A percentile compares a stretch with the other conserved stretches of the same genome.
These are phyloP conservation scores for Ethmia dodecea DNA, from an alignment of 2,888 invertebrate genomes.

Conservation along the genomic window DNA sequence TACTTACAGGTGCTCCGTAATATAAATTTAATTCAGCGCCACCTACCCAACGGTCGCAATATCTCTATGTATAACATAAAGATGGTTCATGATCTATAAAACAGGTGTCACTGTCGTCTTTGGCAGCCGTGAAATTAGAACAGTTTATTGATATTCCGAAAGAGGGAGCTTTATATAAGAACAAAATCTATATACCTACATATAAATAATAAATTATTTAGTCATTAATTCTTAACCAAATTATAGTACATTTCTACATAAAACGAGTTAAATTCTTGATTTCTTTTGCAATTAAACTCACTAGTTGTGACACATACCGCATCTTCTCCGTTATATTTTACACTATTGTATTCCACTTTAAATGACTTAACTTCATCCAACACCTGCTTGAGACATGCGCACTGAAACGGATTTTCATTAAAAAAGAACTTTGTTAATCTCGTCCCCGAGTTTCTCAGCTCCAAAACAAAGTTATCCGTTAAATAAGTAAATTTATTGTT, in stretches of 20 bases:
- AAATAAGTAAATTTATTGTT: constrained; percentile 53
- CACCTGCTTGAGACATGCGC: constrained; percentile 49
- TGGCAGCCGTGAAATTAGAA: no score
- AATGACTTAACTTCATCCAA: constrained; percentile 46
- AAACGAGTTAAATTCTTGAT: constrained; percentile 35
- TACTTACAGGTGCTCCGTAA: no score
- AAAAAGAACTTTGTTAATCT: constrained; percentile 48
- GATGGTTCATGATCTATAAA: no score
- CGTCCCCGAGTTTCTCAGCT: constrained; percentile 47
- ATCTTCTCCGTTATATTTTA: constrained; percentile 40
- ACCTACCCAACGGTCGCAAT: no score
- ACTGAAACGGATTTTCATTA: constrained; percentile 65
- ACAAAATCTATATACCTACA: no score
- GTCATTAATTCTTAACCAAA: not conserved
- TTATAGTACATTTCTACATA: constrained; percentile 35
- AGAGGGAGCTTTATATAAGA: no score
- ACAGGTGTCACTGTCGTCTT: no score
- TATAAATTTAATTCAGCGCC: no score
- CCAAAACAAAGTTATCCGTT: constrained; percentile 51
- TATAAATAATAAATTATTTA: no score
- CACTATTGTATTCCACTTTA: constrained; percentile 40
- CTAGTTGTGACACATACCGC: constrained; percentile 49
- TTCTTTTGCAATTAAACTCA: constrained; percentile 45
- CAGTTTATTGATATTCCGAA: no score
- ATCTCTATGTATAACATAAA: no score